phyloP scores from a whole-genome alignment of 2,797 vertebrate genomes.

The Morelia viridis region DNA sequence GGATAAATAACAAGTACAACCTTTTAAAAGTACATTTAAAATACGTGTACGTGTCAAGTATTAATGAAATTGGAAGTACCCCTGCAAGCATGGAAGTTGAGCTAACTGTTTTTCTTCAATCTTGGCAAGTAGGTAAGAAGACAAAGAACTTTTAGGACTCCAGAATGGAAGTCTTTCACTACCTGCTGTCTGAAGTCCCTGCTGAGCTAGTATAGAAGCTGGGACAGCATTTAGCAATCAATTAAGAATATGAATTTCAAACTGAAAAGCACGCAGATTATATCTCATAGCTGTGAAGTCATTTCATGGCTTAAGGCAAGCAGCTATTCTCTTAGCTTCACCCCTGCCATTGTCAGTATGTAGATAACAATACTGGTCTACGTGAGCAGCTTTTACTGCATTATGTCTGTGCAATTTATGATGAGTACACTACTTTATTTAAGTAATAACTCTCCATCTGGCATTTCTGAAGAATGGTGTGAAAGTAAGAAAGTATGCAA shows the following conservation, averaged over 20 bases:
- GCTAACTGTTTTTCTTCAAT: neutral
- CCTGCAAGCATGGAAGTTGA: neutral
- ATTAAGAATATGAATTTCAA: neutral
- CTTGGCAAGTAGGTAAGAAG: neutral
- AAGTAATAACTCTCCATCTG: neutral
- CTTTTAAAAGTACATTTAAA: too few relatives aligned
- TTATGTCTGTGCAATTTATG: neutral
- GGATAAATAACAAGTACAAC: neutral
- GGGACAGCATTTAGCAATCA: neutral
- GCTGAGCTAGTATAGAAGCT: neutral
- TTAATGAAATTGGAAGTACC: neutral
- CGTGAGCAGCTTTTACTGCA: neutral
- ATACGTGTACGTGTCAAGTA: neutral
- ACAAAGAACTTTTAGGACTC: too few relatives aligned
- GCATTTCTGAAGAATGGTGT: neutral
- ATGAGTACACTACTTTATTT: neutral
- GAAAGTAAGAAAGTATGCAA: neutral
- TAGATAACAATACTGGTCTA: neutral
- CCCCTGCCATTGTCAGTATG: neutral
- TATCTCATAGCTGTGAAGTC: neutral
- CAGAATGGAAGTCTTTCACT: neutral
- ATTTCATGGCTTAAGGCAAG: neutral
- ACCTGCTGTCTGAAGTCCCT: neutral
- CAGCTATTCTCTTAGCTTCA: neutral
- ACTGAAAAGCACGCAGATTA: neutral